phyloP scores from a whole-genome alignment of 2,888 invertebrate species.

The Polietes domitor region DNA sequence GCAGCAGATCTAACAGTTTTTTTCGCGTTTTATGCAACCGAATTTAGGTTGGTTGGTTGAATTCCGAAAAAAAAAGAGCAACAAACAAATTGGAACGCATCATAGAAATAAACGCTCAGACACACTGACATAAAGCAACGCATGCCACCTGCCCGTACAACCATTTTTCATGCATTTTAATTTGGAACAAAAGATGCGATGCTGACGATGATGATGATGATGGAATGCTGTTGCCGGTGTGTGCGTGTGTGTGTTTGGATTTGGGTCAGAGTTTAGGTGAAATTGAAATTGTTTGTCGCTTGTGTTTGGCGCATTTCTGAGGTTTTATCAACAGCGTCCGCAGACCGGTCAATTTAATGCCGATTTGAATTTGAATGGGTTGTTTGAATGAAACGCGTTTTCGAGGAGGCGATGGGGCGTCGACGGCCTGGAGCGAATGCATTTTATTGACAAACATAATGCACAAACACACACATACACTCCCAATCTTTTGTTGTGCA shows the following conservation, averaged over 20 bases:
- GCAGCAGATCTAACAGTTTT: constrained; percentile 24
- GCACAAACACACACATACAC: too few relatives aligned
- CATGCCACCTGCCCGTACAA: background rate
- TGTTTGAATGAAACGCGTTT: too few relatives aligned
- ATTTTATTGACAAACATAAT: too few relatives aligned
- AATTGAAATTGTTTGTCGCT: constrained; percentile 36
- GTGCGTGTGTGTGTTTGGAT: background rate
- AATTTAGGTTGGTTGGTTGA: constrained; percentile 19
- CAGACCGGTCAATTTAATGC: constrained; percentile 16
- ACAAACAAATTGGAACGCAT: background rate
- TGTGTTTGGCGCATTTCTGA: background rate
- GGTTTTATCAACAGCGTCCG: background rate
- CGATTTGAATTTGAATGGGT: background rate
- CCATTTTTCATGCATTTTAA: constrained; percentile 7
- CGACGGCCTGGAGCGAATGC: too few relatives aligned
- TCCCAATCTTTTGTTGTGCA: too few relatives aligned
- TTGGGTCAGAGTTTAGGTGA: constrained; percentile 29
- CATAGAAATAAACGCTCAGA: background rate
- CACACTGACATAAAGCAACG: background rate
- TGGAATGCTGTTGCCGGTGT: background rate
- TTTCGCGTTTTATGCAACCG: background rate
- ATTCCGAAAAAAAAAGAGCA: background rate
- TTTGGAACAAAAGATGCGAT: constrained; percentile 23
- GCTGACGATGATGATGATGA: background rate
- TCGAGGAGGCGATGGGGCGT: too few relatives aligned